phyloP scores from a whole-genome alignment of 1,140 invertebrate genomes.

The Harpegnathos saltator region DNA sequence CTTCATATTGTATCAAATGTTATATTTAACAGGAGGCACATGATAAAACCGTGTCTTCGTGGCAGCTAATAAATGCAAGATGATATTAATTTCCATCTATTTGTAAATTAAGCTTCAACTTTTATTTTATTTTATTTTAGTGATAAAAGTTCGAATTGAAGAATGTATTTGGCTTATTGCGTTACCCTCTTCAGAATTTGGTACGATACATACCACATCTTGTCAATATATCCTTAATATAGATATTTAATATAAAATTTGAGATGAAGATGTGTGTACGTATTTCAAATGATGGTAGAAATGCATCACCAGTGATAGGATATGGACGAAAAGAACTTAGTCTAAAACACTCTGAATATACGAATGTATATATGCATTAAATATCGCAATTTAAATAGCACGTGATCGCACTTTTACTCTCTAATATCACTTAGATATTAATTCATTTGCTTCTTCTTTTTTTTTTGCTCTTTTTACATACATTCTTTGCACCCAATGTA shows the following conservation, averaged over 20 bases:
- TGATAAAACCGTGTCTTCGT: constrained; percentile 23
- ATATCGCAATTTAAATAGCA: constrained; percentile 76
- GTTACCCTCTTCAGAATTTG: constrained; percentile 8
- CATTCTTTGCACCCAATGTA: constrained; percentile 74
- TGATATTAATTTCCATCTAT: constrained; percentile 11
- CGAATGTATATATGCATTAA: constrained; percentile 77
- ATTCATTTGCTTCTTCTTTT: constrained; percentile 57
- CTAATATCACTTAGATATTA: constrained; percentile 79
- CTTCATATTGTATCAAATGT: constrained; percentile 17
- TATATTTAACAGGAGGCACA: constrained; percentile 38
- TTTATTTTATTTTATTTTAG: constrained; percentile 13
- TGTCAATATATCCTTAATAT: too few relatives aligned
- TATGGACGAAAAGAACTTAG: constrained; percentile 42
- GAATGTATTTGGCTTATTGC: constrained; percentile 32
- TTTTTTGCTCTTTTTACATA: constrained; percentile 71
- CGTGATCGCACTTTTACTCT: constrained; percentile 73
- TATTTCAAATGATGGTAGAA: background rate
- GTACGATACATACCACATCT: constrained; percentile 22
- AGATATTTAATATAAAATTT: constrained; percentile 17
- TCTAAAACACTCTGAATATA: constrained; percentile 81
- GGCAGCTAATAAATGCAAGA: constrained; percentile 11
- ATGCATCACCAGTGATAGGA: background rate
- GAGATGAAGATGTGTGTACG: background rate
- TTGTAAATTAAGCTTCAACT: constrained; percentile 13
- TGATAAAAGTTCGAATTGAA: constrained; percentile 5